Evolutionary conservation across 2,888 invertebrate genomes (phyloP), one percentile per base, ranked within the genome.

Genomic region (Petrophora chlorosata): DNA sequence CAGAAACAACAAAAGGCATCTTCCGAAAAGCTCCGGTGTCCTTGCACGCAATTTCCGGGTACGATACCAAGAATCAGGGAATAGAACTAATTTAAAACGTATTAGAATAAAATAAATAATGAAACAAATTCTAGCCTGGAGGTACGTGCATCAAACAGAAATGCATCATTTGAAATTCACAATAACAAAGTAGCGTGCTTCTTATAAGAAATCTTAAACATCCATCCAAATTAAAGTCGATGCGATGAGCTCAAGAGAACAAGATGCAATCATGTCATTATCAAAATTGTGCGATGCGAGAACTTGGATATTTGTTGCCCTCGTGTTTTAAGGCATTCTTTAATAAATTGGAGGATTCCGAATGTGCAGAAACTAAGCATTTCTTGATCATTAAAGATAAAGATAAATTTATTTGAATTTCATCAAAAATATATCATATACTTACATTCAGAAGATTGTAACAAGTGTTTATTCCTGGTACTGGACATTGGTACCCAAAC

Each of bases 221-320:
- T 49, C 8, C 0, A 29, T 23, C 33, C 17, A 33, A 49, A 38
- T 34, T 39, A 4, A 32, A 39, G 14, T 5, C 12, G 14, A 17
- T 8, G n/a, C 16, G 12, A 15, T 10, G 10, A 26, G 36, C 22
- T 9, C 19, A 52, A 39, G 29, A 33, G 16, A 39, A 38, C 42
- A 42, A 42, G 33, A 8, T 4, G 25, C 49, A 55, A 55, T 55
- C 42, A 43, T 55, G 44, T 42, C 2, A 48, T 55, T 51, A 51
- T 15, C 29, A 15, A 33, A 47, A 55, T 43, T 26, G 12, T 19
- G 39, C 14, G 32, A 26, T n/a, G n/a, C n/a, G 17, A 29, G 28
- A 13, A 28, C 10, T 3, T 5, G 9, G 19, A 7, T 30, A 17
- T 5, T 19, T 43, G 36, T 35, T 36, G 30, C 19, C 26, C 19